Conservation (phyloP, 2,888 invertebrate species). For the Isoperla grammatica region DNA sequence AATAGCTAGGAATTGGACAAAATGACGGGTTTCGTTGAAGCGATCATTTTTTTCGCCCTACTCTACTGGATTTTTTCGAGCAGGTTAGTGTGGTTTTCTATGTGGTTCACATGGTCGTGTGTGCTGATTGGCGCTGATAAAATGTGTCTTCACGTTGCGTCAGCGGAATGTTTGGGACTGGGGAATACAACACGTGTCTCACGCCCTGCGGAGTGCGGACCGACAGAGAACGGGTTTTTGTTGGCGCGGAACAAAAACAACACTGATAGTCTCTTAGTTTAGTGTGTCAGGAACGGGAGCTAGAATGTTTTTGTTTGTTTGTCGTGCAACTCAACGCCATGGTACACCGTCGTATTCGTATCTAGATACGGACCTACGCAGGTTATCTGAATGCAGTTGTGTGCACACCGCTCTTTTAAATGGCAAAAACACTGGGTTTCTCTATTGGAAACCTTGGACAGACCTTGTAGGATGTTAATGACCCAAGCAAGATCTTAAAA, state of each 20-base stretch:
- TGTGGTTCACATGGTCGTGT: slow-evolving; percentile 12
- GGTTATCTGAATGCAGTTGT: too few relatives aligned
- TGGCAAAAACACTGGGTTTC: not conserved
- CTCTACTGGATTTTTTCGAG: slow-evolving; percentile 58
- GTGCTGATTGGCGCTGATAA: too few relatives aligned
- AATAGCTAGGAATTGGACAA: too few relatives aligned
- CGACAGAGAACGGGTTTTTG: too few relatives aligned
- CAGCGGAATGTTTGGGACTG: too few relatives aligned
- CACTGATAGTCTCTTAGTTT: not conserved
- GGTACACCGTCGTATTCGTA: too few relatives aligned
- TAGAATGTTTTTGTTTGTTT: not conserved
- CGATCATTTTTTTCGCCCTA: slow-evolving; percentile 55
- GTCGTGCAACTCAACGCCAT: too few relatives aligned
- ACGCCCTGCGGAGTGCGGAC: not conserved
- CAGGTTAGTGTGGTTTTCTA: slow-evolving; percentile 45
- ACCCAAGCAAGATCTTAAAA: too few relatives aligned
- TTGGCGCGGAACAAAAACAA: not conserved
- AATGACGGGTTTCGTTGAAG: slow-evolving; percentile 55
- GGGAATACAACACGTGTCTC: not conserved
- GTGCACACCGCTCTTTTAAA: too few relatives aligned
- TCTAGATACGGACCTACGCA: too few relatives aligned
- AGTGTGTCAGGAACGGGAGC: not conserved
- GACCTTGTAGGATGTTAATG: not conserved
- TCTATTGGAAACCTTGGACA: not conserved
- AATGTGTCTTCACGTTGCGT: too few relatives aligned